Evolutionary conservation across 2,113 vertebrate species (phyloP), one percentile per base, ranked within the genome.

Genomic region (Thomomys bottae): DNA sequence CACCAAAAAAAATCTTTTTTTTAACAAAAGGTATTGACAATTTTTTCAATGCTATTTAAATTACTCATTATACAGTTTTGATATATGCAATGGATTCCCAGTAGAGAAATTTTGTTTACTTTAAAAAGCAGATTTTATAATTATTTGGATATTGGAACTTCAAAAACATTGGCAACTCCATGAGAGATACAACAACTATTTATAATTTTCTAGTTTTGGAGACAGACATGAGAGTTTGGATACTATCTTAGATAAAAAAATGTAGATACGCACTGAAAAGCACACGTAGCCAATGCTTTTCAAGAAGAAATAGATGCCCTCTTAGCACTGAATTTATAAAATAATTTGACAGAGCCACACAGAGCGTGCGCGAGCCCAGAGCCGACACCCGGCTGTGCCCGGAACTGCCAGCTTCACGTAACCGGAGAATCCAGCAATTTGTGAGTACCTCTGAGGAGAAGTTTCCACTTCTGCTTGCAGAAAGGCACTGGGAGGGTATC

Each of bases 161-260:
- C 63, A 1, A 45, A 54, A 7, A 73, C 66, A 70, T 75, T 88
- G 24, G 38, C 75, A 8, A 73, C 18, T 68, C 57, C n/a, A 64
- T 90, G 24, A 75, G 20, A 64, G 18, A 90, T 85, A 6, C 11
- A 73, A 81, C 15, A 3, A 72, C 66, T 11, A 66, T 3, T 77
- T 76, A 8, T 63, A 73, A 91, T 42, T 87, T 87, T 72, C 42
- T 76, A 79, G 20, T 75, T 68, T 90, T 34, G 11, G 77, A 68
- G 10, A 5, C 7, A 49, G n/a, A 61, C 12, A 36, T 89, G 21
- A 90, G 3, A 36, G 6, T n/a, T 17, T 54, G 38, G 8, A 18
- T 40, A 63, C 34, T 18, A 57, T 12, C 6, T 1, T 77, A 38
- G 6, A 54, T 4, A 54, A 54, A 17, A 34, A 63, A n/a, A 64